phyloP scores from a whole-genome alignment of 2,888 invertebrate species.

The Aradus depressus region DNA sequence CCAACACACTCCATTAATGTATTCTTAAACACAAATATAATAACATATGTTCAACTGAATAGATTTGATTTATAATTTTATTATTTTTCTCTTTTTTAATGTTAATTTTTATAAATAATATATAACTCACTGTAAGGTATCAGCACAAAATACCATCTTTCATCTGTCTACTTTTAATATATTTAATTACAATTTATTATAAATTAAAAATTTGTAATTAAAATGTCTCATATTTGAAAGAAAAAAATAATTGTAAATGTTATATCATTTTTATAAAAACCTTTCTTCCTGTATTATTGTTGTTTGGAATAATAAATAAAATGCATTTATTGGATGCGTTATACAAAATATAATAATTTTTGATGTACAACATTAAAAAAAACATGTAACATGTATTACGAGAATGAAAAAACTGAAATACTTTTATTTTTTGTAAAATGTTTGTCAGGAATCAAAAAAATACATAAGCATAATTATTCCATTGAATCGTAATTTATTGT shows the following conservation, averaged over 20 bases:
- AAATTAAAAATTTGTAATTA: slow-evolving; percentile 19
- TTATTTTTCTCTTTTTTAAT: too few relatives aligned
- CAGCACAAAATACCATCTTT: slow-evolving; percentile 26
- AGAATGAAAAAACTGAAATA: slow-evolving; percentile 24
- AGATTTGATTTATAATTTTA: too few relatives aligned
- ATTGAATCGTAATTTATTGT: too few relatives aligned
- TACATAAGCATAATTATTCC: too few relatives aligned
- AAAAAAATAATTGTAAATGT: slow-evolving; percentile 16
- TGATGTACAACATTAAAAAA: slow-evolving; percentile 25
- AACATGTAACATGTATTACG: slow-evolving; percentile 24
- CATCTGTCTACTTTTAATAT: slow-evolving; percentile 25
- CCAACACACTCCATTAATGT: too few relatives aligned
- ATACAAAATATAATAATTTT: slow-evolving; percentile 21
- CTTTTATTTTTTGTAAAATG: slow-evolving; percentile 28
- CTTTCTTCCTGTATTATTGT: slow-evolving; percentile 25
- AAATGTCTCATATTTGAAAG: slow-evolving; percentile 24
- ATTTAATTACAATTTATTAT: slow-evolving; percentile 9
- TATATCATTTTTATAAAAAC: slow-evolving; percentile 19
- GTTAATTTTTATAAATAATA: too few relatives aligned
- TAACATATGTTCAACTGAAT: too few relatives aligned
- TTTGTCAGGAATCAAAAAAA: too few relatives aligned
- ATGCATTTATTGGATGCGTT: slow-evolving; percentile 27
- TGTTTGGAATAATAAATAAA: slow-evolving; percentile 17
- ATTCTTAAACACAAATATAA: too few relatives aligned
- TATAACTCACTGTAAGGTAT: slow-evolving; percentile 26